phyloP scores from a whole-genome alignment of 2,888 invertebrate genomes.

The Zonitis immaculata region DNA sequence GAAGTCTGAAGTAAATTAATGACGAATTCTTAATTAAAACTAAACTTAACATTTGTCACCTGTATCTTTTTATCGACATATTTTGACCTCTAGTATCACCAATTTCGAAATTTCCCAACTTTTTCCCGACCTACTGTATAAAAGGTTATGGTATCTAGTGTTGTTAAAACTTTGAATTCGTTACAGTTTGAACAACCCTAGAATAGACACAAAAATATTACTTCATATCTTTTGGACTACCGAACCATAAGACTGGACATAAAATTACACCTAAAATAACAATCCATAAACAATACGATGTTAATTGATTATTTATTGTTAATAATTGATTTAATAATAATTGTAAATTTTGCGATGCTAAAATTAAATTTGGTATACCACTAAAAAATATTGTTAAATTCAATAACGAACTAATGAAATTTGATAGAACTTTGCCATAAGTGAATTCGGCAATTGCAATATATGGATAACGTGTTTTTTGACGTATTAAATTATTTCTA shows the following conservation, averaged over 20 bases:
- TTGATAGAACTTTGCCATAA: slow-evolving; percentile 60
- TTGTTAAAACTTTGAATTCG: no score
- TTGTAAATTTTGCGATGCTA: slow-evolving; percentile 76
- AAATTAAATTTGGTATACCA: slow-evolving; percentile 72
- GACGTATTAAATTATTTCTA: slow-evolving; percentile 56
- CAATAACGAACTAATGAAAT: slow-evolving; percentile 63
- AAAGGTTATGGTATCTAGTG: no score
- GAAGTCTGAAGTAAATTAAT: no score
- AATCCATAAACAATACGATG: slow-evolving; percentile 82
- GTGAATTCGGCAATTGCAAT: slow-evolving; percentile 78
- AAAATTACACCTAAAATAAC: slow-evolving; percentile 67
- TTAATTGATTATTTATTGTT: slow-evolving; percentile 57
- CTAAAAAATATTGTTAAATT: slow-evolving; percentile 73
- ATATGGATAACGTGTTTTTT: slow-evolving; percentile 67
- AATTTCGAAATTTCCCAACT: no score
- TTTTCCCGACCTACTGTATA: no score
- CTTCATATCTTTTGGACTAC: slow-evolving; percentile 92
- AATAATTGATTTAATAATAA: slow-evolving; percentile 66
- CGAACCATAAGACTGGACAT: slow-evolving; percentile 81
- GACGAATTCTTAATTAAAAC: no score
- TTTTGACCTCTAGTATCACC: no score
- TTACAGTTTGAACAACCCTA: no score
- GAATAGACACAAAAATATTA: no score
- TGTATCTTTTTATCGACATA: no score
- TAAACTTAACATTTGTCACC: no score